Evolutionary conservation across 2,888 invertebrate species (phyloP).

Genomic region (Sinopyrophorus schimmeli): DNA sequence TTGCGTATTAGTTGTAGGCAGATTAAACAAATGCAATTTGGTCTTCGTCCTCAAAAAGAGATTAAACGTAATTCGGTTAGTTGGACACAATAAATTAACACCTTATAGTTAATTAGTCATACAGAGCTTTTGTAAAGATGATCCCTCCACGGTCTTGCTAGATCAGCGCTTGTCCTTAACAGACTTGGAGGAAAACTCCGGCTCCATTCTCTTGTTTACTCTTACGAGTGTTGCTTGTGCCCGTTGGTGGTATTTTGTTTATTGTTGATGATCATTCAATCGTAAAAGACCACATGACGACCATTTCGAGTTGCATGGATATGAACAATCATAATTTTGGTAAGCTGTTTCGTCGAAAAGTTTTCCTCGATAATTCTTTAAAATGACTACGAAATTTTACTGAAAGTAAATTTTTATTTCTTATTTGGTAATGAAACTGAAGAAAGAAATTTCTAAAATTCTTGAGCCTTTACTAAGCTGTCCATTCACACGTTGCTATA

Average conservation of each 20-base stretch:
- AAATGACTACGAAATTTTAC: not conserved
- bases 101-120: slow-evolving; percentile 11
- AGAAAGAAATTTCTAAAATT: slow-evolving; percentile 3
- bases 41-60: too few species aligned
- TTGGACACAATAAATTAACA: too few species aligned
- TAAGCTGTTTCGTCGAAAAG: slow-evolving; percentile 22
- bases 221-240: slow-evolving; percentile 17
- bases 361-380: slow-evolving; percentile 7
- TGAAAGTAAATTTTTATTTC: not conserved
- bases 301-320: slow-evolving; percentile 29
- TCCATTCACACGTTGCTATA: not conserved
- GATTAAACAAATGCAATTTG: too few species aligned
- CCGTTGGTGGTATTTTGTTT: slow-evolving; percentile 9
- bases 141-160: slow-evolving; percentile 23
- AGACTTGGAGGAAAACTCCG: slow-evolving; percentile 18
- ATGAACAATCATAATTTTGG: slow-evolving; percentile 33
- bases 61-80: too few species aligned
- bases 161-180: slow-evolving; percentile 11
- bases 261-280: slow-evolving; percentile 6
- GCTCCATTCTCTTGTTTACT: slow-evolving; percentile 26
- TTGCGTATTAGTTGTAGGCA: too few species aligned
- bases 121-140: slow-evolving; percentile 12
- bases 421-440: not conserved
- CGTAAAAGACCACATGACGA: slow-evolving; percentile 5
- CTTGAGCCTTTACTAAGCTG: not conserved